Conservation (phyloP, 2,888 invertebrate genomes). For the Pristionchus maxplancki region DNA sequence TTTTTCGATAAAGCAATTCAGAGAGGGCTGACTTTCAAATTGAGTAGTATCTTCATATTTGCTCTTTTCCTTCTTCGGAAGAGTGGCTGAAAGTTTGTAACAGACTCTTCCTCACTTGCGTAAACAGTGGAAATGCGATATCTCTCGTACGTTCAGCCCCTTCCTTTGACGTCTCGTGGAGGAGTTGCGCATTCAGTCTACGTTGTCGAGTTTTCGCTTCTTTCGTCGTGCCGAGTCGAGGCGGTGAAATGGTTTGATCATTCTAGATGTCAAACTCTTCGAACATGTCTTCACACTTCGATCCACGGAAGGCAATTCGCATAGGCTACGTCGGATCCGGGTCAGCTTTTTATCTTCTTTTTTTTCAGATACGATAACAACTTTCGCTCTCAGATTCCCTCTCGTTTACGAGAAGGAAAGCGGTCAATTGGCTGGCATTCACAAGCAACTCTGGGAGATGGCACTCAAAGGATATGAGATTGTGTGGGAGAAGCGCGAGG, state of each 20-base stretch:
- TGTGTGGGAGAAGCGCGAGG: not conserved
- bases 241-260: too few relatives aligned
- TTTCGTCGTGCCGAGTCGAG: too few relatives aligned
- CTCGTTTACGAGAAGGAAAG: not conserved
- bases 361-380: not conserved
- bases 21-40: too few relatives aligned
- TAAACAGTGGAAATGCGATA: not conserved
- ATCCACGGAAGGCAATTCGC: not conserved
- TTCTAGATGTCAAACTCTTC: not conserved
- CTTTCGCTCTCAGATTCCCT: not conserved
- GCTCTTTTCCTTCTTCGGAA: not conserved
- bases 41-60: not conserved
- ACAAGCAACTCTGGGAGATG: not conserved
- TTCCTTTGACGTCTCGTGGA: not conserved
- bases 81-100: not conserved
- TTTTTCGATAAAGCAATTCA: too few relatives aligned
- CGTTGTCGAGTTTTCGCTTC: too few relatives aligned
- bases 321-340: constrained; percentile 19
- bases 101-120: not conserved
- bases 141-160: not conserved
- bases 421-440: not conserved
- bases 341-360: not conserved
- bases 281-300: not conserved
- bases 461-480: not conserved
- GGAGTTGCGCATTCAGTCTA: not conserved